Conservation (phyloP, 2,888 invertebrate genomes). For the Spodoptera exigua region DNA sequence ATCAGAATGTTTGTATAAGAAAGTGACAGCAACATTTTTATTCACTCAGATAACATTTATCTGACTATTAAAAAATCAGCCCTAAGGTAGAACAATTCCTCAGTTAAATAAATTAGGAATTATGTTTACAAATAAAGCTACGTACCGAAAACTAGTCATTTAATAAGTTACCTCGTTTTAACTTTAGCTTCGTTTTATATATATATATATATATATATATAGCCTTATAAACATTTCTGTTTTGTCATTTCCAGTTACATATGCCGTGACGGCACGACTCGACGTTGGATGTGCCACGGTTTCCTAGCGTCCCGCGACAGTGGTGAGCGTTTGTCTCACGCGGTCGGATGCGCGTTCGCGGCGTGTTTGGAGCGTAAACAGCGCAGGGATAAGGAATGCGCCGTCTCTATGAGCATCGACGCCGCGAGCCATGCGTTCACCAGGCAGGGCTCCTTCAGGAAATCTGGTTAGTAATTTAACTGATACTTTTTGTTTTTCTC, state of each 20-base stretch:
- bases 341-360: slow-evolving; percentile 99
- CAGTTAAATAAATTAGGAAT: no score
- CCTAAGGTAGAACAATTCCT: no score
- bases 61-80: no score
- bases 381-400: slow-evolving; percentile 98
- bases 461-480: slow-evolving; percentile 83
- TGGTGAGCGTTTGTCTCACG: slow-evolving; percentile 99
- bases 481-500: no score
- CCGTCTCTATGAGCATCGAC: slow-evolving; percentile 97
- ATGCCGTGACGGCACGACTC: slow-evolving; percentile 99
- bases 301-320: slow-evolving; percentile 98
- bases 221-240: background rate
- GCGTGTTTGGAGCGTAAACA: slow-evolving; percentile 99
- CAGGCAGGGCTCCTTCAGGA: slow-evolving; percentile 97
- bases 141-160: no score
- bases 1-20: no score
- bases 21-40: no score
- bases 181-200: no score
- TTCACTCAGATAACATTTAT: no score
- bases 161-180: no score
- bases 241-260: slow-evolving; percentile 93
- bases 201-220: no score
- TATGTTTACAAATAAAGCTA: no score
- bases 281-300: slow-evolving; percentile 99
- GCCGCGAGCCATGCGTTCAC: slow-evolving; percentile 97